Evolutionary conservation across 2,797 vertebrate genomes (phyloP).

Genomic region (Acanthis flammea): DNA sequence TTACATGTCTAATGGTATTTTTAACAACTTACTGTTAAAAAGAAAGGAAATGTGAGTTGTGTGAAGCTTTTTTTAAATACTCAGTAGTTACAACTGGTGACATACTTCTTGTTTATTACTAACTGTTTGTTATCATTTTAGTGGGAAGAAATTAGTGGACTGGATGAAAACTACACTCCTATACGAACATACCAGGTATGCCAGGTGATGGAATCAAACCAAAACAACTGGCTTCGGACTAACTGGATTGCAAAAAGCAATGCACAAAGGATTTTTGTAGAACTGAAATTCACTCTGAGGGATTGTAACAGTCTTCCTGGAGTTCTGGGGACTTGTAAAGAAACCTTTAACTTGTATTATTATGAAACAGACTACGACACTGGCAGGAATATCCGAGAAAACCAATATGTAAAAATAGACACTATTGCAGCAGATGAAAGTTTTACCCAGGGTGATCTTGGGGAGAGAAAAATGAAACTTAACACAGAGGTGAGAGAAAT

Average conservation of each 20-base stretch:
- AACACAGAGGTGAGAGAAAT: constrained; percentile 98
- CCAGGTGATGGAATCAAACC: constrained; percentile 99
- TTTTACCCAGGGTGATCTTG: constrained; percentile 99
- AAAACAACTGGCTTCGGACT: constrained; percentile 99
- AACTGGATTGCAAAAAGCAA: constrained; percentile 99
- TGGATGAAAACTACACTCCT: constrained; percentile 98
- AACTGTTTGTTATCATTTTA: constrained; percentile 76
- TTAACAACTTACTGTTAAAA: neutral
- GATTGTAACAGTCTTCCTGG: constrained; percentile 99
- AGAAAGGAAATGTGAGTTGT: neutral
- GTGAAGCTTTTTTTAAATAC: neutral
- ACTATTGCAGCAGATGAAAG: constrained; percentile 99
- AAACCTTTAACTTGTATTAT: constrained; percentile 99
- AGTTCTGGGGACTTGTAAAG: constrained; percentile 97
- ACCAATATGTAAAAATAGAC: constrained; percentile 97
- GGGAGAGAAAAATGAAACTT: constrained; percentile 99
- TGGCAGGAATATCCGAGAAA: constrained; percentile 96
- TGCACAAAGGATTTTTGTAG: constrained; percentile 99
- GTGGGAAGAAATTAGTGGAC: constrained; percentile 99
- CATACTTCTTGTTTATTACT: neutral
- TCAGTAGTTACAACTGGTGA: neutral
- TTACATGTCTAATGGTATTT: neutral
- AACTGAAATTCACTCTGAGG: constrained; percentile 99
- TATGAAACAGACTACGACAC: constrained; percentile 97
- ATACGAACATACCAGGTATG: constrained; percentile 99